phyloP scores from a whole-genome alignment of 2,888 invertebrate species.

The Schizaphis graminum region DNA sequence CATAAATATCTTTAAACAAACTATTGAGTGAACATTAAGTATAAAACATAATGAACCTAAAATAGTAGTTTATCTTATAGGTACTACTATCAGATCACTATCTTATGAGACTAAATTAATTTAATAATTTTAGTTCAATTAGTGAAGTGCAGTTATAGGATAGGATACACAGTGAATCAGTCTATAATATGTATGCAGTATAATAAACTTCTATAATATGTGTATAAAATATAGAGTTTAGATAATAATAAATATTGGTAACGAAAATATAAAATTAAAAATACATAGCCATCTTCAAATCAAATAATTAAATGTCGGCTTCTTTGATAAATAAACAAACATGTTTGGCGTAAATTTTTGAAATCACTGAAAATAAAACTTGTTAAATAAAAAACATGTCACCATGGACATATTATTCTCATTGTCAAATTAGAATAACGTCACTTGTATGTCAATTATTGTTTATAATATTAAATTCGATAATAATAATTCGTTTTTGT shows the following conservation, averaged over 20 bases:
- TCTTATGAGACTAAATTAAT: constrained; percentile 20
- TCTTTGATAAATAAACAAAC: constrained; percentile 41
- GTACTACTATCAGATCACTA: not conserved
- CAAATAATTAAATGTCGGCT: constrained; percentile 45
- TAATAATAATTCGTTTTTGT: not conserved
- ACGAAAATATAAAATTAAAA: constrained; percentile 13
- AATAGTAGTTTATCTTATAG: not conserved
- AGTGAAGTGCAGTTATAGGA: constrained; percentile 14
- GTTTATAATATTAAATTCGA: constrained; percentile 1
- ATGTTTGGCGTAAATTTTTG: constrained; percentile 44
- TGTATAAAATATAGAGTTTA: constrained; percentile 15
- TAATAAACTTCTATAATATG: not conserved
- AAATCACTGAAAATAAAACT: constrained; percentile 55
- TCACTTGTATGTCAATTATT: constrained; percentile 18
- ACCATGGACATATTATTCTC: not conserved
- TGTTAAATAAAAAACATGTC: not conserved
- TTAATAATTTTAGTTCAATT: constrained; percentile 16
- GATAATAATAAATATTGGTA: constrained; percentile 1
- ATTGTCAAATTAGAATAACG: constrained; percentile 20
- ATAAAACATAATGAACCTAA: not conserved
- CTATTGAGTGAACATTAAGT: not conserved
- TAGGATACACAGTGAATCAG: constrained; percentile 46
- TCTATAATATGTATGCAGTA: constrained; percentile 43
- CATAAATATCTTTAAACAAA: not conserved
- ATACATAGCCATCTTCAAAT: constrained; percentile 9